Percentiles rank a stretch among this genome's conserved stretches.
Evolutionary conservation across 2,888 invertebrate species (phyloP).

Genomic region (Unio pictorum): DNA sequence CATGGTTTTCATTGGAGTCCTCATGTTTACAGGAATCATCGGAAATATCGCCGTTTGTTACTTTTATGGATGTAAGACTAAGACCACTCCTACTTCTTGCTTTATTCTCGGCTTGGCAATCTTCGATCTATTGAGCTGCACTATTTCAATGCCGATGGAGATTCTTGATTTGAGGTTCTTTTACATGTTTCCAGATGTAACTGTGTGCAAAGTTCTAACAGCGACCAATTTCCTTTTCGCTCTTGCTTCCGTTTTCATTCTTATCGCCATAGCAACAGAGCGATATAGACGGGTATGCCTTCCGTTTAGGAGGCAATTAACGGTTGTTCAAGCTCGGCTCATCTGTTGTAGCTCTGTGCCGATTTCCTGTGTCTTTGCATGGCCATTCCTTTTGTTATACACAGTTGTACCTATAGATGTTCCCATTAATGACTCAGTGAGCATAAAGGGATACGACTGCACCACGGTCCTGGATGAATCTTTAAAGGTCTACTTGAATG

Average conservation of each 20-base stretch:
- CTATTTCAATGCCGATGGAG: constrained; percentile 52
- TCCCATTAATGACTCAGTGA: background rate
- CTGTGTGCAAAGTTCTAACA: constrained; percentile 47
- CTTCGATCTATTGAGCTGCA: constrained; percentile 48
- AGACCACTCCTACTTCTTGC: constrained; percentile 41
- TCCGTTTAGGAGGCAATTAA: constrained; percentile 35
- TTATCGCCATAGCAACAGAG: constrained; percentile 51
- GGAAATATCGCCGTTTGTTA: constrained; percentile 53
- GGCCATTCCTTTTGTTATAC: constrained; percentile 37
- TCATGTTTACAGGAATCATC: constrained; percentile 46
- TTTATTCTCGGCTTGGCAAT: constrained; percentile 50
- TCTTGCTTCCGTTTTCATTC: constrained; percentile 39
- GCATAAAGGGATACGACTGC: constrained; percentile 30
- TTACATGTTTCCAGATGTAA: constrained; percentile 41
- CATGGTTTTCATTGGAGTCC: constrained; percentile 39
- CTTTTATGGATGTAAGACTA: constrained; percentile 43
- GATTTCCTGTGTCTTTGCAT: constrained; percentile 18
- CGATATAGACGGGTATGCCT: constrained; percentile 34
- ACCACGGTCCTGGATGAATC: constrained; percentile 21
- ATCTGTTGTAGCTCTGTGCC: constrained; percentile 23
- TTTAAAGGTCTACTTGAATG: constrained; percentile 19
- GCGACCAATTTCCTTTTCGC: constrained; percentile 40
- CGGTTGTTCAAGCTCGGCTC: constrained; percentile 28
- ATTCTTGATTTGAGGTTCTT: constrained; percentile 51
- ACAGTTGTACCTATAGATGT: constrained; percentile 20